Evolutionary conservation across 30 jellyfish, hydroid and myxozoan species (phyloP).

Genomic region (Aurelia coerulea): DNA sequence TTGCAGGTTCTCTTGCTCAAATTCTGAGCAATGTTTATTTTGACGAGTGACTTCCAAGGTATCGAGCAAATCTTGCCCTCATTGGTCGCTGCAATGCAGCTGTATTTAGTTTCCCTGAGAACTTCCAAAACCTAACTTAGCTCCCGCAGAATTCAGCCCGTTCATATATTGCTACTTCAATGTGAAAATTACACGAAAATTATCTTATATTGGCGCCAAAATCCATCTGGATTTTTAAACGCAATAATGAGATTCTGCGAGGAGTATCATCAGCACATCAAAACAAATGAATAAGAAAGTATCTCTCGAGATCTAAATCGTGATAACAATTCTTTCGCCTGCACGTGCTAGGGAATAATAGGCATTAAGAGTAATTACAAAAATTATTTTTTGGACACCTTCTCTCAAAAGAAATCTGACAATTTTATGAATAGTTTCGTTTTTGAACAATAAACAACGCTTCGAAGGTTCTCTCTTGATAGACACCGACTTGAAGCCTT

Average conservation of each 20-base stretch:
- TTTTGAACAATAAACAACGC: too few species aligned
- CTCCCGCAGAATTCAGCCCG: background rate
- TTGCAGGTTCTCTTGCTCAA: constrained; percentile 44
- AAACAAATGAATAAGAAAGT: background rate
- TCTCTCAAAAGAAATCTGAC: background rate
- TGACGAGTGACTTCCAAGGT: constrained; percentile 64
- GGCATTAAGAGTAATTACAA: background rate
- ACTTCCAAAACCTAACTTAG: background rate
- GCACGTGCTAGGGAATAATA: constrained; percentile 27
- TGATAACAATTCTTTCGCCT: constrained; percentile 14
- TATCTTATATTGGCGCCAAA: constrained; percentile 64
- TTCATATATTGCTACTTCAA: background rate
- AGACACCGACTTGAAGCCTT: too few species aligned
- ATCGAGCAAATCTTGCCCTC: constrained; percentile 70
- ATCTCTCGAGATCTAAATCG: constrained; percentile 9
- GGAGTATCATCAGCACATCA: background rate
- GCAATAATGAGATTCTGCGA: background rate
- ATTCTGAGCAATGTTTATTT: constrained; percentile 45
- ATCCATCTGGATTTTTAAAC: constrained; percentile 18
- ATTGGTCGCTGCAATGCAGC: constrained; percentile 81
- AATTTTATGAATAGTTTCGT: too few species aligned
- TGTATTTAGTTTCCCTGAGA: constrained; percentile 59
- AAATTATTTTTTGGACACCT: background rate
- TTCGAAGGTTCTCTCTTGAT: too few species aligned
- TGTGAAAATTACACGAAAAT: background rate